These are phyloP conservation scores for Ceratotherium simum DNA, from an alignment of 2,113 vertebrate genomes.

Conservation along the genomic window DNA sequence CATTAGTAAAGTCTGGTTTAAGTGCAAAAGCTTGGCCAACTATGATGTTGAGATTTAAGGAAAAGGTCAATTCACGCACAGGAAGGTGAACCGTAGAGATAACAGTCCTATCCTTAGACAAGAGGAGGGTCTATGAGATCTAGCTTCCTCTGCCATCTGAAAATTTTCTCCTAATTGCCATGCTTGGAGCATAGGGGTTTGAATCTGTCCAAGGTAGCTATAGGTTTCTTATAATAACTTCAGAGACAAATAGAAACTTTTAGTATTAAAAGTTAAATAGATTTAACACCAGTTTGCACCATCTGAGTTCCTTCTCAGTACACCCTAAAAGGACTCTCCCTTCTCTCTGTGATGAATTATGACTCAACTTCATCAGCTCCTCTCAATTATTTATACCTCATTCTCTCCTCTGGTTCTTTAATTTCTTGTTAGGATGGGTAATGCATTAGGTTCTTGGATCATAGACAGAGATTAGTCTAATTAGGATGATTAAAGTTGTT, in stretches of 20 bases:
- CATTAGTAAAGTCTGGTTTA: constrained; percentile 7
- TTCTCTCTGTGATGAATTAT: constrained; percentile 28
- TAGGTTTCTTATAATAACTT: neutral
- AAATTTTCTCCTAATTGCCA: constrained; percentile 50
- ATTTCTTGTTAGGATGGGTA: constrained; percentile 58
- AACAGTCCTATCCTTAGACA: neutral
- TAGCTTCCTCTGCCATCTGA: neutral
- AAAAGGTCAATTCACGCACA: neutral
- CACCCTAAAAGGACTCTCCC: neutral
- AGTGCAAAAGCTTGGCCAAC: neutral
- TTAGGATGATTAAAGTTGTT: constrained; percentile 52
- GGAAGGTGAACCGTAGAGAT: neutral
- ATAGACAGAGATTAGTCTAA: constrained; percentile 9
- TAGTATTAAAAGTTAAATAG: neutral
- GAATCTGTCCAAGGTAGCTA: neutral
- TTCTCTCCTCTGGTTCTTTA: constrained; percentile 39
- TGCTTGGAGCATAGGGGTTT: constrained; percentile 24
- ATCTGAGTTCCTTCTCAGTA: neutral
- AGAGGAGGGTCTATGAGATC: neutral
- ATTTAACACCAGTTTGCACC: neutral
- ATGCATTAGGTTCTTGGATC: constrained; percentile 36
- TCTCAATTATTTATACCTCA: constrained; percentile 63
- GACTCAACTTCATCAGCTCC: neutral
- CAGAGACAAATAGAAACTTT: neutral
- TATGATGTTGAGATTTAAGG: neutral